Evolutionary conservation across 2,113 vertebrate genomes (phyloP).

Genomic region (Triplophysa tibetana): DNA sequence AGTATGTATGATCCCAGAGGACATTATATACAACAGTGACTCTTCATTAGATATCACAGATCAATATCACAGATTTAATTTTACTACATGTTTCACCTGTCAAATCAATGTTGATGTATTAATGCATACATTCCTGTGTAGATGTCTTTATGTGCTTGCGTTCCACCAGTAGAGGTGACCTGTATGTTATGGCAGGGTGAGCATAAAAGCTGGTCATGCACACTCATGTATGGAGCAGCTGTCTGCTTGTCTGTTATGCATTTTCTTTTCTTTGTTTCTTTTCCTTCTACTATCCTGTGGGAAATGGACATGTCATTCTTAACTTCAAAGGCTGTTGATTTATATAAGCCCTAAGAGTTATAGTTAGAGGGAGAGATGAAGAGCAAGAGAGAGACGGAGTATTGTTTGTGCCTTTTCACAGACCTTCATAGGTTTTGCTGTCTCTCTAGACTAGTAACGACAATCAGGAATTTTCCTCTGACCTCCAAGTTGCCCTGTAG

Average conservation of each 20-base stretch:
- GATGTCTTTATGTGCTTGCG: not conserved
- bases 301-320: conserved; percentile 62
- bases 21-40: not conserved
- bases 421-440: not conserved
- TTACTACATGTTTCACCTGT: conserved; percentile 8
- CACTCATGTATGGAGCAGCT: conserved; percentile 58
- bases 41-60: not conserved
- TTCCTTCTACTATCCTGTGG: conserved; percentile 62
- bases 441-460: not conserved
- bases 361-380: conserved; percentile 14
- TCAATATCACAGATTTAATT: not conserved
- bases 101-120: conserved; percentile 7
- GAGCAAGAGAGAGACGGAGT: not conserved
- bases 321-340: conserved; percentile 66
- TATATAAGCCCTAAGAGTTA: conserved; percentile 53
- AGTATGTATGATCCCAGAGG: not conserved
- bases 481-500: not conserved
- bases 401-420: not conserved
- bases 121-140: not conserved
- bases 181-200: conserved; percentile 39
- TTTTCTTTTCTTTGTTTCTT: conserved; percentile 34
- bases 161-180: not conserved
- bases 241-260: conserved; percentile 63
- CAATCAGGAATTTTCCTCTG: not conserved
- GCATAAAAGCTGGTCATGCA: conserved; percentile 54